Conservation (phyloP, 2,888 invertebrate genomes). For the Drosophila gaucha region DNA sequence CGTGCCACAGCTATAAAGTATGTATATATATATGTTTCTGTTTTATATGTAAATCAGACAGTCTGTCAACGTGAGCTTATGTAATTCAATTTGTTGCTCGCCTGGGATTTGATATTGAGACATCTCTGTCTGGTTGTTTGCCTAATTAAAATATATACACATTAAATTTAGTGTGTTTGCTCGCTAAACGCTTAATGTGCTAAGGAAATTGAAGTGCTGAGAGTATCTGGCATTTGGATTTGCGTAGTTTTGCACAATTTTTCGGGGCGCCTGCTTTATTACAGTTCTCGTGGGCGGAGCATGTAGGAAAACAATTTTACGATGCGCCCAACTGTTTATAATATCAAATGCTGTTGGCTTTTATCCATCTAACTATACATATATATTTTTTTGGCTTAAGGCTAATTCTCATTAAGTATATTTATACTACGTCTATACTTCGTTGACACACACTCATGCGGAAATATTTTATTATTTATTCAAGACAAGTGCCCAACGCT, state of each 20-base stretch:
- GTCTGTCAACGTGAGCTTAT: constrained; percentile 68
- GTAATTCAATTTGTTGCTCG: constrained; percentile 50
- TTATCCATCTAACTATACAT: constrained; percentile 42
- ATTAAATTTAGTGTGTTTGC: constrained; percentile 31
- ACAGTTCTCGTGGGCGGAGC: constrained; percentile 59
- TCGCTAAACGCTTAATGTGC: constrained; percentile 28
- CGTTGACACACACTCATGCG: constrained; percentile 52
- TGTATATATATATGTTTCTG: constrained; percentile 1
- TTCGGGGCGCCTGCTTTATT: constrained; percentile 64
- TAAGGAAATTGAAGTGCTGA: constrained; percentile 59
- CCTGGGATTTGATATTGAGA: constrained; percentile 26
- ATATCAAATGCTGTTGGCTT: constrained; percentile 59
- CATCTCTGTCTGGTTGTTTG: constrained; percentile 27
- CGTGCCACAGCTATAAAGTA: constrained; percentile 50
- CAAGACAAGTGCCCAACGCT: constrained; percentile 53
- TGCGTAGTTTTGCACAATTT: constrained; percentile 52
- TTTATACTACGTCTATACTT: constrained; percentile 25
- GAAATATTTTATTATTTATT: constrained; percentile 69
- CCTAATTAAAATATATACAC: constrained; percentile 68
- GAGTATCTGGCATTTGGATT: constrained; percentile 48
- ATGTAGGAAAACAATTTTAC: constrained; percentile 66
- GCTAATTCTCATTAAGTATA: constrained; percentile 37
- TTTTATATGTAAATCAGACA: constrained; percentile 49
- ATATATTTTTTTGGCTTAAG: constrained; percentile 23
- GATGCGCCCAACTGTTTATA: constrained; percentile 68